These are phyloP conservation scores for Poeciliopsis paucimaculata DNA, from an alignment of 2,797 vertebrate species.

Conservation along the genomic window DNA sequence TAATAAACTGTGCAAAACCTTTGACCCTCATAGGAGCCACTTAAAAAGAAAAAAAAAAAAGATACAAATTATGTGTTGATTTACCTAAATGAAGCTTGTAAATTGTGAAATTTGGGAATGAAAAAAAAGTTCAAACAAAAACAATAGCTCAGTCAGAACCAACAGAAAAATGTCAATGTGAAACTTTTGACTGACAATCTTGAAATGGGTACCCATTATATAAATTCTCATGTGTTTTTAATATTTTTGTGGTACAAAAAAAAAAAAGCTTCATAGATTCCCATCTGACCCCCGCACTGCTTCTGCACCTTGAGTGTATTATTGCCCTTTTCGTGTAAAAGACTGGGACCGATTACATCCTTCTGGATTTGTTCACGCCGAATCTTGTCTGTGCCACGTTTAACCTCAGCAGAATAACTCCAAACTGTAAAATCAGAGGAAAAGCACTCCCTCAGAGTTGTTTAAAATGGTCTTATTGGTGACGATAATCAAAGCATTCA, in stretches of 20 bases:
- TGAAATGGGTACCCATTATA: not conserved
- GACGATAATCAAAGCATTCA: conserved; percentile 47
- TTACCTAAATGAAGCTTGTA: not conserved
- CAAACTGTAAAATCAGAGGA: conserved; percentile 17
- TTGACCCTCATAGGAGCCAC: not conserved
- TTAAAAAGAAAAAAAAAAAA: not conserved
- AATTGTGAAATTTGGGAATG: not conserved
- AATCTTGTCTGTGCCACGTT: conserved; percentile 2
- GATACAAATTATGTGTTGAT: not conserved
- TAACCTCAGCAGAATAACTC: conserved; percentile 4
- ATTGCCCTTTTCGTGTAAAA: conserved; percentile 31
- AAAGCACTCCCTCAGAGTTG: conserved; percentile 17
- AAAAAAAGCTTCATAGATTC: conserved; percentile 6
- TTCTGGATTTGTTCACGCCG: conserved; percentile 6
- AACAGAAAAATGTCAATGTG: not conserved
- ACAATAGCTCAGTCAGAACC: not conserved
- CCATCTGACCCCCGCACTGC: conserved; percentile 1
- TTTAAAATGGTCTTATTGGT: conserved; percentile 46
- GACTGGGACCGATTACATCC: conserved; percentile 24
- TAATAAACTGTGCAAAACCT: not conserved
- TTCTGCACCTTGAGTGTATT: conserved; percentile 11
- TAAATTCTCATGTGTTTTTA: not conserved
- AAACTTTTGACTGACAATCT: not conserved
- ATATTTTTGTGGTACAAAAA: conserved; percentile 16
- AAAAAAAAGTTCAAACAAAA: not conserved